These are phyloP conservation scores for Eudorcas thomsonii DNA, from an alignment of 2,113 vertebrate genomes.

Conservation along the genomic window DNA sequence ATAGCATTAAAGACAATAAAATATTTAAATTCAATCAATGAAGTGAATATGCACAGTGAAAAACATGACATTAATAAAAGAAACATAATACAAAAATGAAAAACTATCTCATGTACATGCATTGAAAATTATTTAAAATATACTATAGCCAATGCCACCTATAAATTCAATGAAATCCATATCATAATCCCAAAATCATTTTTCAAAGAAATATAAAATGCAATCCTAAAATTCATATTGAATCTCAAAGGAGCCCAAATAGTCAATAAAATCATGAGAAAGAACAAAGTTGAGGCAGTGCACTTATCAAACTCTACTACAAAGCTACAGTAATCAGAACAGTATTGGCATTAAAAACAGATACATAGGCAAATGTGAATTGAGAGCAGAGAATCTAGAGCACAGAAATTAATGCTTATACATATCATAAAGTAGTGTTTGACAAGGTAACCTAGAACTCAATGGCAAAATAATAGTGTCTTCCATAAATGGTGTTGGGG, in stretches of 20 bases:
- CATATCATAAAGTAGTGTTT: not conserved
- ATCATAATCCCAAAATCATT: not conserved
- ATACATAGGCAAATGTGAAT: not conserved
- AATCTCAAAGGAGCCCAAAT: not conserved
- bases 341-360: not conserved
- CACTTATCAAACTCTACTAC: not conserved
- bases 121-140: not conserved
- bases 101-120: not conserved
- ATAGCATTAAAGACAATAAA: not conserved
- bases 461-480: not conserved
- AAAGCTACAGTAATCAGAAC: not conserved
- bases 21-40: not conserved
- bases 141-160: not conserved
- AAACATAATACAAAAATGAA: not conserved
- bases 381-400: not conserved
- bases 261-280: not conserved
- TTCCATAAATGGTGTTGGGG: not conserved
- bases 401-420: not conserved
- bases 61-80: not conserved
- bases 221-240: not conserved
- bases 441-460: not conserved
- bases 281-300: not conserved
- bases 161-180: not conserved
- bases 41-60: not conserved
- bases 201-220: not conserved